Evolutionary conservation across 2,888 invertebrate genomes (phyloP).

Genomic region (Protodeltote pygarga): DNA sequence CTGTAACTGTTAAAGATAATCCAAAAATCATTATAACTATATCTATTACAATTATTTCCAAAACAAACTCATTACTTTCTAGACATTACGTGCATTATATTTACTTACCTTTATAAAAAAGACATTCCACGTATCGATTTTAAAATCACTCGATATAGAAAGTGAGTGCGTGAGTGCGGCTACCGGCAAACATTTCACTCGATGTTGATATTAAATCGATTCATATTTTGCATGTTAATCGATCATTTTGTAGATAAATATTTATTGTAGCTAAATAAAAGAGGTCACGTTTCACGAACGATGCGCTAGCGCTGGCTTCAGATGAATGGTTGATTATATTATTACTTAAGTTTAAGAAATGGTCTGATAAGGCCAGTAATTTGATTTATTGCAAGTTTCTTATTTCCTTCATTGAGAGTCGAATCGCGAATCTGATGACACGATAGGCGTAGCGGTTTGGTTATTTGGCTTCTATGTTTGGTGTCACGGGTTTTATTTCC

Average conservation of each 20-base stretch:
- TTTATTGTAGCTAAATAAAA: constrained; percentile 25
- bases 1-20: background rate
- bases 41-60: background rate
- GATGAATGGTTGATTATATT: background rate
- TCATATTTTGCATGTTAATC: constrained; percentile 45
- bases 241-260: constrained; percentile 29
- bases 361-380: too few relatives aligned
- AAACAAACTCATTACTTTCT: constrained; percentile 9
- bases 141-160: constrained; percentile 63
- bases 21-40: background rate
- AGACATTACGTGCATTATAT: constrained; percentile 7
- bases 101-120: constrained; percentile 28
- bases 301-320: background rate
- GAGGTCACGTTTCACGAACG: background rate
- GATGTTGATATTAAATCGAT: constrained; percentile 44
- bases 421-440: too few relatives aligned
- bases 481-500: too few relatives aligned
- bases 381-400: too few relatives aligned
- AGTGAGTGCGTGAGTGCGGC: constrained; percentile 62
- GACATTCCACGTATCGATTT: constrained; percentile 50
- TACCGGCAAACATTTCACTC: constrained; percentile 46
- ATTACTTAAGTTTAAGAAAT: too few relatives aligned
- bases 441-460: too few relatives aligned
- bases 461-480: too few relatives aligned
- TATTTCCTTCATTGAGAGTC: too few relatives aligned